Percentiles rank a stretch among this genome's conserved stretches.
phyloP scores from a whole-genome alignment of 2,888 invertebrate genomes.

The Torymus texanus region DNA sequence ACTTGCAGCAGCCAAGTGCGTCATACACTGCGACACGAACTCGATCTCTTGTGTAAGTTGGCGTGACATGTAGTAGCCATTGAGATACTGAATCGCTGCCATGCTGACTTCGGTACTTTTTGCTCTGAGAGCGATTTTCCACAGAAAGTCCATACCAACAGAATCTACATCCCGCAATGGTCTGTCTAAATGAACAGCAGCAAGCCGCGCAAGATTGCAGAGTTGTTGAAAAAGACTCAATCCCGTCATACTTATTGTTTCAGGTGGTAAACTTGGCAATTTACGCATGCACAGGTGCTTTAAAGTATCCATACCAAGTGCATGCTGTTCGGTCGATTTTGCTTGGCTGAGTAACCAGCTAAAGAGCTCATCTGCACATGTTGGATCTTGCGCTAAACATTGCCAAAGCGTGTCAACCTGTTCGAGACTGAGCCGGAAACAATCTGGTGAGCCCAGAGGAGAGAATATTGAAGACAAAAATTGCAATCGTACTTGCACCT shows the following conservation, averaged over 20 bases:
- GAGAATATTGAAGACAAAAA: slow-evolving; percentile 96
- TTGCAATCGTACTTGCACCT: slow-evolving; percentile 92
- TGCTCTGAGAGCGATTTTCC: slow-evolving; percentile 94
- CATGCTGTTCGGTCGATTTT: slow-evolving; percentile 94
- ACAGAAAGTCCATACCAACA: slow-evolving; percentile 94
- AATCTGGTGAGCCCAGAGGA: slow-evolving; percentile 91
- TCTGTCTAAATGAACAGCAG: slow-evolving; percentile 80
- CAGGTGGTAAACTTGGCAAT: slow-evolving; percentile 90
- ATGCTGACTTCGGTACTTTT: slow-evolving; percentile 95
- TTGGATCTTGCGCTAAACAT: slow-evolving; percentile 90
- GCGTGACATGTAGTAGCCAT: slow-evolving; percentile 95
- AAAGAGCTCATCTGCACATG: slow-evolving; percentile 93
- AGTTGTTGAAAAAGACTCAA: slow-evolving; percentile 93
- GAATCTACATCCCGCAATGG: slow-evolving; percentile 77
- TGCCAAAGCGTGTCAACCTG: slow-evolving; percentile 95
- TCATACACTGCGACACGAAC: slow-evolving; percentile 95
- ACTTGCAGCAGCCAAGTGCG: slow-evolving; percentile 89
- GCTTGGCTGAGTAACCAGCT: slow-evolving; percentile 95
- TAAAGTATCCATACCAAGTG: slow-evolving; percentile 89
- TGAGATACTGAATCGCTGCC: slow-evolving; percentile 95
- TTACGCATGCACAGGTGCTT: slow-evolving; percentile 92
- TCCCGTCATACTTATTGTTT: slow-evolving; percentile 94
- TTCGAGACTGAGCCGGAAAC: slow-evolving; percentile 88
- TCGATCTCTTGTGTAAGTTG: slow-evolving; percentile 93
- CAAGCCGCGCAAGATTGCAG: slow-evolving; percentile 89